These are phyloP conservation scores for Leptinotarsa rubiginosa DNA, from an alignment of 2,888 invertebrate genomes.

Conservation along the genomic window DNA sequence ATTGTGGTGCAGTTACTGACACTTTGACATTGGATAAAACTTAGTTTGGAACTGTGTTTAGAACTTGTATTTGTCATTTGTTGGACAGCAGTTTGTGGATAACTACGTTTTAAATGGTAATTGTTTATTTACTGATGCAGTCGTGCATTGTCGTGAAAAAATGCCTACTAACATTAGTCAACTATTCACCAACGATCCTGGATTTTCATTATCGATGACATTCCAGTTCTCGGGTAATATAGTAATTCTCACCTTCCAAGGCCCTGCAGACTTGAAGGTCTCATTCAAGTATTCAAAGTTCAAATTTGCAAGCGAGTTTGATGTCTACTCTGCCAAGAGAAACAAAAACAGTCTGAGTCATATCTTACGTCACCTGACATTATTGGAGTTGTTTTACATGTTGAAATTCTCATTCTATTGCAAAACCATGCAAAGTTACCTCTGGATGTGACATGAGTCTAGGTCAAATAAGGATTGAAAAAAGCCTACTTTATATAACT, in stretches of 20 bases:
- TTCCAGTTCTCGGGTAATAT: too few species aligned
- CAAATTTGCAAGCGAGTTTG: neutral
- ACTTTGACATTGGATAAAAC: neutral
- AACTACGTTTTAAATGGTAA: conserved; percentile 30
- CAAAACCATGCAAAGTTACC: too few species aligned
- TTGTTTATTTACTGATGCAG: conserved; percentile 1
- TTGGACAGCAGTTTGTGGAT: conserved; percentile 17
- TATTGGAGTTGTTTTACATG: too few species aligned
- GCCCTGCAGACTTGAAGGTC: neutral
- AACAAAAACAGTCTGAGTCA: too few species aligned
- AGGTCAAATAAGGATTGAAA: too few species aligned
- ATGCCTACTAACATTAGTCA: neutral
- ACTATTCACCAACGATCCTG: too few species aligned
- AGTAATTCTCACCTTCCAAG: too few species aligned
- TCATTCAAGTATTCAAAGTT: neutral
- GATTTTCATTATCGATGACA: too few species aligned
- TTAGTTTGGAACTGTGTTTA: conserved; percentile 2
- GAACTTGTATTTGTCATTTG: neutral
- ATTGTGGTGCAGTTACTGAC: conserved; percentile 20
- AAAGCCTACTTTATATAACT: too few species aligned
- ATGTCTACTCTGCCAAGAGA: neutral
- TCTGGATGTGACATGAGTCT: too few species aligned
- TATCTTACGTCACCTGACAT: too few species aligned
- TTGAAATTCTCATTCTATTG: neutral
- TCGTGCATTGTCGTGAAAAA: neutral